Base-by-base conservation (phyloP, 2,888 invertebrate genomes). In the Caenorhabditis becei region DNA sequence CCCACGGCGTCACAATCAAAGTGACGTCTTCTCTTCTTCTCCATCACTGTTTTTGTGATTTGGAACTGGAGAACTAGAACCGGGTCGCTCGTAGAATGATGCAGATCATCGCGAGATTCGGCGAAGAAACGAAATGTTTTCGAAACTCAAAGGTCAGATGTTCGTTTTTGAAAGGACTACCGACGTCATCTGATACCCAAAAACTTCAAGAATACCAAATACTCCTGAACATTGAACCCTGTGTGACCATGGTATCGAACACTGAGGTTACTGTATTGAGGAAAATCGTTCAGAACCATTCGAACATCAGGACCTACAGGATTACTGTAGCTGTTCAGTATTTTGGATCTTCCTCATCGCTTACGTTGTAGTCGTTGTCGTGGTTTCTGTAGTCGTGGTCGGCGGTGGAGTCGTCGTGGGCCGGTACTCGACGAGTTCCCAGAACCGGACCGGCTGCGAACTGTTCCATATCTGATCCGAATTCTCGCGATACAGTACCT, bases 351-450 rank as follows among this genome's bases (percentile, higher is more conserved):
- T 32, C 32, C 32, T 41, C 41, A 3, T 41, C 16, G 67, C 75
- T 61, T 51, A 75, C 75, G 66, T 75, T 7, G 49, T 56, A 3
- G 79, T 67, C 14, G 79, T 66, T 24, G 69, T 54, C 10, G 71
- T 69, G 0, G 75, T 61, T 16, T 74, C 67, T 14, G 83, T 72
- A 11, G 79, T 77, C 0, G 82, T 80, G 1, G 83, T 74, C 8
- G 79, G 56, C 2, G 79, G 67, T 3, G 77, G 72, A 35, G 77
- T 41, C 28, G 81, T 82, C 23, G 80, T 80, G 35, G 81, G 80
- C 1, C 82, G 58, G 51, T 75, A 83, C 66, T 84, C 84, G 14
- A 84, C 84, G n/a, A 84, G 61, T 26, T 84, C 84, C 84, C 84
- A 84, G 61, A 84, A 84, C 26, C 84, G 53, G 7, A 81, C 77